Conservation (phyloP, 2,113 vertebrate genomes). For the Pelmatolapia mariae region DNA sequence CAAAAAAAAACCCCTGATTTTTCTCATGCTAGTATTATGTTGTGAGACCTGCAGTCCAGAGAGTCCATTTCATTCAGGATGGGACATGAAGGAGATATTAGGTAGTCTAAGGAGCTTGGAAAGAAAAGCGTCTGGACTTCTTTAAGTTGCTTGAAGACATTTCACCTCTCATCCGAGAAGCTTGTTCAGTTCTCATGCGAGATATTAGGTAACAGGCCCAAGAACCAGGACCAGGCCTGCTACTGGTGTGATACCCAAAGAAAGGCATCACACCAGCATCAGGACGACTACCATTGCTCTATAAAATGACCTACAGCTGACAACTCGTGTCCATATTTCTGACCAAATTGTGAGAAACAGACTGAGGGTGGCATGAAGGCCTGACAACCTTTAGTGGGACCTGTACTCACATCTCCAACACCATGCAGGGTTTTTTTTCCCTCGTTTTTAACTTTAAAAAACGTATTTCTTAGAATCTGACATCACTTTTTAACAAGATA, state of each 20-base stretch:
- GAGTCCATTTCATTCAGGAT: background rate
- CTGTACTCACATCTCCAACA: background rate
- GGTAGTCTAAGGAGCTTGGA: background rate
- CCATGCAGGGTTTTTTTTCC: accelerated
- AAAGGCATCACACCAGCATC: background rate
- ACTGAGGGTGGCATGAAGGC: background rate
- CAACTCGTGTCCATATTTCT: background rate
- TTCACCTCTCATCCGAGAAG: background rate
- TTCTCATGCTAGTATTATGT: background rate
- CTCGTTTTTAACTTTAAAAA: no score
- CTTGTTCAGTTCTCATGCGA: background rate
- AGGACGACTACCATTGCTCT: background rate
- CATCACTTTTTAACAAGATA: no score
- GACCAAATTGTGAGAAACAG: background rate
- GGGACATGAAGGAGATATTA: background rate
- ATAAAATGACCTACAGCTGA: background rate
- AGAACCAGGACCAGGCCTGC: background rate
- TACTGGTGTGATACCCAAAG: background rate
- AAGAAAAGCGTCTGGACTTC: background rate
- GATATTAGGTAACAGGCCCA: background rate
- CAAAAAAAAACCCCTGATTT: accelerated
- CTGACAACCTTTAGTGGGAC: background rate
- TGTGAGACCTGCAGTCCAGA: background rate
- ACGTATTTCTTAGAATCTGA: no score
- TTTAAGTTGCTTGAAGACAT: background rate